phyloP scores from a whole-genome alignment of 2,797 vertebrate species.

The Scomberomorus guttatus region DNA sequence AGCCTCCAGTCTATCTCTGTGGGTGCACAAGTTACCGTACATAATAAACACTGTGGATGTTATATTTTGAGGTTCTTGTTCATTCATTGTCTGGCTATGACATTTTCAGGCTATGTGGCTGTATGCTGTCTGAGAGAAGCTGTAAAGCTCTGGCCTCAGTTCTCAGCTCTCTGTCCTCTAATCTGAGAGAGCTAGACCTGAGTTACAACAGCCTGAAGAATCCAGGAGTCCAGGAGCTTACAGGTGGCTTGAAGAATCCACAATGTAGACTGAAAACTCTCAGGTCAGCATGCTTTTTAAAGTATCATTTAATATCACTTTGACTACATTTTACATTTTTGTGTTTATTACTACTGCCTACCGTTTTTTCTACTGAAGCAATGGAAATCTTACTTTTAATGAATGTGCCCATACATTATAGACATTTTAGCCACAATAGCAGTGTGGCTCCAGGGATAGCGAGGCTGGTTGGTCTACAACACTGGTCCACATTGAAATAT shows the following conservation, averaged over 20 bases:
- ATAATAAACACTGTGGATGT: neutral
- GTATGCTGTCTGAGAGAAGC: neutral
- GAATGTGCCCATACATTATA: too few relatives aligned
- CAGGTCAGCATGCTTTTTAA: conserved; percentile 10
- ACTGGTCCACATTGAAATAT: too few relatives aligned
- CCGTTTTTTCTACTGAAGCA: too few relatives aligned
- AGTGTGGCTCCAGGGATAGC: too few relatives aligned
- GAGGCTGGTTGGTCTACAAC: too few relatives aligned
- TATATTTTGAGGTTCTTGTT: neutral
- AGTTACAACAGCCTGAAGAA: too few relatives aligned
- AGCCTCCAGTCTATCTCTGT: conserved; percentile 16
- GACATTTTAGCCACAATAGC: too few relatives aligned
- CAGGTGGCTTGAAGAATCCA: neutral
- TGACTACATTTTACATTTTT: too few relatives aligned
- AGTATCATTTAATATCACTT: neutral
- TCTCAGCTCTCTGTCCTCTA: too few relatives aligned
- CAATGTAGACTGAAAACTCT: conserved; percentile 29
- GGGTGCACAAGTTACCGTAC: neutral
- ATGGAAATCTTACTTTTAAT: too few relatives aligned
- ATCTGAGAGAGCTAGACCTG: too few relatives aligned
- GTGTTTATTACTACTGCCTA: too few relatives aligned
- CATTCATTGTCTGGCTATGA: neutral
- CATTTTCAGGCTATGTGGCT: conserved; percentile 17
- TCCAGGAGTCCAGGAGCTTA: neutral
- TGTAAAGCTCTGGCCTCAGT: neutral